Conservation (phyloP, 2,797 vertebrate genomes). For the Sparidentex hasta region DNA sequence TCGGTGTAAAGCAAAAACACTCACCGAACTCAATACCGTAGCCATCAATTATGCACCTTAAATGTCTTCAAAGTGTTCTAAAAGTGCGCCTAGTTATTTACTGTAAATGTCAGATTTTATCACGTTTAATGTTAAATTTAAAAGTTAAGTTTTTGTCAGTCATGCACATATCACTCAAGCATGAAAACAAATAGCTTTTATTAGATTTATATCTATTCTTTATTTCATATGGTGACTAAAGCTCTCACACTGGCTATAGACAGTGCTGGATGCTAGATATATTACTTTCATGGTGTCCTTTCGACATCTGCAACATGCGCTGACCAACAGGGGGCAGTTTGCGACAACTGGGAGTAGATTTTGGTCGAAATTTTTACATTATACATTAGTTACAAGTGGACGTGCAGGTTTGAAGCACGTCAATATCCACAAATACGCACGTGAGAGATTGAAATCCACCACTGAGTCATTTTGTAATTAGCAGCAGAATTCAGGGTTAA, state of each 20-base stretch:
- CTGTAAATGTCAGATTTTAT: slow-evolving; percentile 9
- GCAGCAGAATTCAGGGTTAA: background rate
- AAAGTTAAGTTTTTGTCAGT: background rate
- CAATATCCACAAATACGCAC: background rate
- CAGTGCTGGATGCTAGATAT: background rate
- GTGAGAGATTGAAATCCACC: background rate
- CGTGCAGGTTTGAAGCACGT: background rate
- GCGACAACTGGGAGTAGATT: background rate
- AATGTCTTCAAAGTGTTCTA: slow-evolving; percentile 12
- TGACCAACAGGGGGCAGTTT: slow-evolving; percentile 26
- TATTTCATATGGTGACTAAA: background rate
- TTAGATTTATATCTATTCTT: background rate
- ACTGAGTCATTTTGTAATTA: background rate
- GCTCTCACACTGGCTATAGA: background rate
- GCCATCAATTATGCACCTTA: background rate
- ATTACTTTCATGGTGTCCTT: background rate
- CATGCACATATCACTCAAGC: background rate
- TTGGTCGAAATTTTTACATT: too few species aligned
- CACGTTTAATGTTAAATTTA: slow-evolving; percentile 4
- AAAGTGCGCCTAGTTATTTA: background rate
- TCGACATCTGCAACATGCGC: background rate
- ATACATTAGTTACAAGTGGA: background rate
- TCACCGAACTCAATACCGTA: slow-evolving; percentile 35
- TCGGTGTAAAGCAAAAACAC: slow-evolving; percentile 34
- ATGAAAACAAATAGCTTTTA: background rate